Evolutionary conservation across 2,888 invertebrate genomes (phyloP).

Genomic region (Itoplectis maculator): DNA sequence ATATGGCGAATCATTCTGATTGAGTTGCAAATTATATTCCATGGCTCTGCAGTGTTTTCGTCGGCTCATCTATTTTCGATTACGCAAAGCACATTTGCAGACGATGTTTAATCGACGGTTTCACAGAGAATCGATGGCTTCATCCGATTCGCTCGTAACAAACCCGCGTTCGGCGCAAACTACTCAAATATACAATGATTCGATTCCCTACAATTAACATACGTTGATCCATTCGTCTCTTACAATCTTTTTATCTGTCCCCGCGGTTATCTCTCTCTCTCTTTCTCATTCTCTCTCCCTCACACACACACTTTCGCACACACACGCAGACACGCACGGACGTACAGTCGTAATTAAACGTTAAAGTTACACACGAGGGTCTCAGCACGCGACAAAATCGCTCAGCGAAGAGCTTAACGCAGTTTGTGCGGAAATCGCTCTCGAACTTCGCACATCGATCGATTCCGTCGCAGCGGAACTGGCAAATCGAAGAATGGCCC

Average conservation of each 20-base stretch:
- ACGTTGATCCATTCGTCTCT: slow-evolving; percentile 35
- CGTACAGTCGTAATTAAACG: slow-evolving; percentile 9
- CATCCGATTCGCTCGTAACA: slow-evolving; percentile 32
- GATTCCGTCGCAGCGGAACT: slow-evolving; percentile 16
- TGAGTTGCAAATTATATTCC: neutral
- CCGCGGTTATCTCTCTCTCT: slow-evolving; percentile 27
- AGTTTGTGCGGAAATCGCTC: slow-evolving; percentile 14
- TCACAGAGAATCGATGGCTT: slow-evolving; percentile 23
- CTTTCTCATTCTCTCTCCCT: too few species aligned
- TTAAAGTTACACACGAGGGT: slow-evolving; percentile 41
- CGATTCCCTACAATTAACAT: slow-evolving; percentile 48
- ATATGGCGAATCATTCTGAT: too few species aligned
- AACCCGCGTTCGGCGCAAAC: slow-evolving; percentile 37
- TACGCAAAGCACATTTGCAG: neutral
- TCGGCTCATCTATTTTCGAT: neutral
- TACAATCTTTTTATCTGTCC: slow-evolving; percentile 50
- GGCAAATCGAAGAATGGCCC: neutral
- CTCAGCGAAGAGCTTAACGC: slow-evolving; percentile 11
- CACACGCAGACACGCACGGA: neutral
- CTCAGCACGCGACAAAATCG: slow-evolving; percentile 14
- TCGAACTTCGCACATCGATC: neutral
- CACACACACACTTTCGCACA: slow-evolving; percentile 17
- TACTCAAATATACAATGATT: slow-evolving; percentile 61
- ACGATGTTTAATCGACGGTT: neutral
- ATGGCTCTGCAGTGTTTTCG: neutral